phyloP scores from a whole-genome alignment of 2,888 invertebrate genomes.

The Melanostoma mellinum region DNA sequence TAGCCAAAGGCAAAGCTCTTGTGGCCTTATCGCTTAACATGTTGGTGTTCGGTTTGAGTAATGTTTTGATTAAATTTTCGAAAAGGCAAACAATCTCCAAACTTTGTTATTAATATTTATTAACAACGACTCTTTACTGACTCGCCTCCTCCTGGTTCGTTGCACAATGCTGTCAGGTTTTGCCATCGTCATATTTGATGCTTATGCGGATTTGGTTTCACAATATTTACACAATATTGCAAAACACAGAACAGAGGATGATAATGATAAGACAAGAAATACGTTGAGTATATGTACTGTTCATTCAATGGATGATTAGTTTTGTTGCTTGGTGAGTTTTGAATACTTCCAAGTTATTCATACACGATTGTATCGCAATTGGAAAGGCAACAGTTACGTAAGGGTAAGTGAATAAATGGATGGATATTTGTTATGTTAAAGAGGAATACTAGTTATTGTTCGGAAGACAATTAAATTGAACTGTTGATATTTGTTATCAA shows the following conservation, averaged over 20 bases:
- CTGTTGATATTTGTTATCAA: too few species aligned
- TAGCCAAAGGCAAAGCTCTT: too few species aligned
- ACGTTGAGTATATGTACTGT: background rate
- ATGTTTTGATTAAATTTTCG: background rate
- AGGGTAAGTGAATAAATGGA: too few species aligned
- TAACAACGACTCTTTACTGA: background rate
- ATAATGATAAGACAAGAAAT: background rate
- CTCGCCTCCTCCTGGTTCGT: too few species aligned
- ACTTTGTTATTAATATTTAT: background rate
- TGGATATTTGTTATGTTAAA: too few species aligned
- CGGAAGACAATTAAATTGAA: too few species aligned
- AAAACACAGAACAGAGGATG: background rate
- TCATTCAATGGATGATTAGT: conserved; percentile 8
- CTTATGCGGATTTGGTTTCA: background rate
- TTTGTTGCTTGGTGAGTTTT: background rate
- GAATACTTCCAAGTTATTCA: background rate
- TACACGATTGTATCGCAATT: background rate
- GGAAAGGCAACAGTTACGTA: too few species aligned
- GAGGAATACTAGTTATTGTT: too few species aligned
- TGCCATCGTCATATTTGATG: background rate
- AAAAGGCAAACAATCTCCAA: background rate
- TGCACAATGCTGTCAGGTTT: background rate
- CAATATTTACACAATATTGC: background rate
- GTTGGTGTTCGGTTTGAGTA: background rate
- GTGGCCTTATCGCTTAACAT: background rate